Base-by-base conservation (phyloP, 2,113 vertebrate species). In the Pterocles burchelli region DNA sequence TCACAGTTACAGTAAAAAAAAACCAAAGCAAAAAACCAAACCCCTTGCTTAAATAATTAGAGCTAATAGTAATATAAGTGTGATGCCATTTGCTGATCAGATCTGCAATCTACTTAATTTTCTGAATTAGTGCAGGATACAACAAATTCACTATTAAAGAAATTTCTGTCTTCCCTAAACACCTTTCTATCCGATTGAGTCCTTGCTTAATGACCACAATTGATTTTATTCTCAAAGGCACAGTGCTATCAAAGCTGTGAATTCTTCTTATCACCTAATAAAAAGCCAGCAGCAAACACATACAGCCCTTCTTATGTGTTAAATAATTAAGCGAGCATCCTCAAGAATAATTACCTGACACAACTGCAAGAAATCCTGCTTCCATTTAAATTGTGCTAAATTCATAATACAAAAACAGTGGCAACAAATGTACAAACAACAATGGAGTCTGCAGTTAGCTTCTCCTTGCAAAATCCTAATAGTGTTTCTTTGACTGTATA, bases 291-390 rank as follows among this genome's bases (percentile, higher is more conserved):
- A 89, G 63, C 62, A 80, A 91, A 70, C 72, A 31, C 63, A 83
- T 49, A 67, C 79, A 91, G 65, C 11, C 10, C 26, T 86, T 85
- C 57, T 80, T 68, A 66, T 2, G 18, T 2, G 0, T 63, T 65
- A 75, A 88, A 70, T 76, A 92, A 93, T 76, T 82, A 89, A 58
- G 31, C 31, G 46, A 92, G 58, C 68, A 88, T 51, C 59, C 48
- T 93, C n/a, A 70, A 36, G 72, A 86, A 81, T 70, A 94, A 95
- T 89, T 80, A 65, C 46, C 76, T 57, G 45, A 85, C 33, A 71
- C 31, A 88, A 70, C 41, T 54, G 71, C 54, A 88, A 68, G 51
- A 89, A 86, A 67, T 57, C 8, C 20, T 87, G 41, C 57, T 88
- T 79, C 59, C 41, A 77, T 85, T 87, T 92, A 70, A 76, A 61